Percentiles rank a stretch among this genome's conserved stretches.
phyloP scores from a whole-genome alignment of 2,888 invertebrate species.

The Bombylius discolor region DNA sequence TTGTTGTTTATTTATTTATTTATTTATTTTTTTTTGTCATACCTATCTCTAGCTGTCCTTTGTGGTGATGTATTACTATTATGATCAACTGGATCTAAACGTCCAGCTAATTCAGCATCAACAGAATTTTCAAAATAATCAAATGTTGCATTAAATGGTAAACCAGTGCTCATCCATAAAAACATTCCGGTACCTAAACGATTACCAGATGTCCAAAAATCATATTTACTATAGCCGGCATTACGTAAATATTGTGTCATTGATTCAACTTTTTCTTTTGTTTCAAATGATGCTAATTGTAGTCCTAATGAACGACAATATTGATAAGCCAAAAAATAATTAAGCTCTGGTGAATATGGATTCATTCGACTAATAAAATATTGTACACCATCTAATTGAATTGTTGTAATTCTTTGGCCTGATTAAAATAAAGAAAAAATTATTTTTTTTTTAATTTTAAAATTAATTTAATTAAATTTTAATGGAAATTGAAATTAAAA shows the following conservation, averaged over 20 bases:
- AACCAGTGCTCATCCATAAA: constrained; percentile 79
- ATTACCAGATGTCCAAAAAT: constrained; percentile 84
- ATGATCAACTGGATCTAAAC: constrained; percentile 46
- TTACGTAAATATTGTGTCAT: constrained; percentile 71
- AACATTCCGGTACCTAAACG: constrained; percentile 76
- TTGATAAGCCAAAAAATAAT: constrained; percentile 77
- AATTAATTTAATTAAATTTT: no score
- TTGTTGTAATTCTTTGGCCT: constrained; percentile 79
- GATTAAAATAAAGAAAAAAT: background rate
- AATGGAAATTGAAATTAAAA: no score
- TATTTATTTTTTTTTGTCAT: constrained; percentile 8
- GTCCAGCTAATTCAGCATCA: constrained; percentile 32
- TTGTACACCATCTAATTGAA: constrained; percentile 72
- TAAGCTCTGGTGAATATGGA: constrained; percentile 72
- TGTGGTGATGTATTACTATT: constrained; percentile 66
- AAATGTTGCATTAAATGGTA: constrained; percentile 80
- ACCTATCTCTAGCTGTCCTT: constrained; percentile 58
- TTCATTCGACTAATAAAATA: constrained; percentile 80
- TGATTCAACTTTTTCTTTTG: constrained; percentile 73
- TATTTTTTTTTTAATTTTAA: no score
- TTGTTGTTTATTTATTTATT: background rate
- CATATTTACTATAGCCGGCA: constrained; percentile 71
- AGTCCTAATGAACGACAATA: constrained; percentile 76
- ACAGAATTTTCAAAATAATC: constrained; percentile 59
- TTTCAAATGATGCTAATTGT: constrained; percentile 73